phyloP scores from a whole-genome alignment of 2,888 invertebrate genomes.

The Drosophila fungiperda region DNA sequence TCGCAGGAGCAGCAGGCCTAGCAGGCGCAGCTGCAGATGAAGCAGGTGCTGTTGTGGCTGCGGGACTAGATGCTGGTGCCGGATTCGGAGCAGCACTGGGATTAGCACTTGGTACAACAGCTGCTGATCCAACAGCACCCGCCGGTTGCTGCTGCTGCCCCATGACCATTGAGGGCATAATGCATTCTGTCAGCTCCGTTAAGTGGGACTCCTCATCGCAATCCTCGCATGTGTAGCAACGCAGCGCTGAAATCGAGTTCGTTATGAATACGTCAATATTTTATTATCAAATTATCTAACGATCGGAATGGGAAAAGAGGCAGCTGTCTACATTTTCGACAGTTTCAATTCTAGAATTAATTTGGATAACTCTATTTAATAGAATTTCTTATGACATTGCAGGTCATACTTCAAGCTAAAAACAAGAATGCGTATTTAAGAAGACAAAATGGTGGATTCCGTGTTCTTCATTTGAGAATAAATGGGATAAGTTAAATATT shows the following conservation, averaged over 20 bases:
- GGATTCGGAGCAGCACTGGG: slow-evolving; percentile 13
- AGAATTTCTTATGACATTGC: background rate
- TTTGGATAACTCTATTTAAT: background rate
- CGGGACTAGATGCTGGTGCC: slow-evolving; percentile 17
- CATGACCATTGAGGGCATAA: slow-evolving; percentile 9
- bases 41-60: slow-evolving; percentile 3
- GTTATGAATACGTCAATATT: background rate
- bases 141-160: slow-evolving; percentile 19
- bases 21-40: background rate
- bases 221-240: slow-evolving; percentile 77
- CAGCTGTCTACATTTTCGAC: background rate
- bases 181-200: slow-evolving; percentile 55
- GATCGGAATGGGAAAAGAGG: background rate
- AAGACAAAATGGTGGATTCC: background rate
- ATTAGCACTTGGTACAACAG: background rate
- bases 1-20: background rate
- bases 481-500: background rate
- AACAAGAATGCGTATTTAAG: no score
- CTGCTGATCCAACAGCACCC: slow-evolving; percentile 1
- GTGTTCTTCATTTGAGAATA: background rate
- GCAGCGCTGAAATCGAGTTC: slow-evolving; percentile 52
- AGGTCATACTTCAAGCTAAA: background rate
- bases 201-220: slow-evolving; percentile 63
- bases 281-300: background rate
- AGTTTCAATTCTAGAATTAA: background rate